phyloP scores from a whole-genome alignment of 1,140 invertebrate genomes.

The Ceratosolen solmsi region DNA sequence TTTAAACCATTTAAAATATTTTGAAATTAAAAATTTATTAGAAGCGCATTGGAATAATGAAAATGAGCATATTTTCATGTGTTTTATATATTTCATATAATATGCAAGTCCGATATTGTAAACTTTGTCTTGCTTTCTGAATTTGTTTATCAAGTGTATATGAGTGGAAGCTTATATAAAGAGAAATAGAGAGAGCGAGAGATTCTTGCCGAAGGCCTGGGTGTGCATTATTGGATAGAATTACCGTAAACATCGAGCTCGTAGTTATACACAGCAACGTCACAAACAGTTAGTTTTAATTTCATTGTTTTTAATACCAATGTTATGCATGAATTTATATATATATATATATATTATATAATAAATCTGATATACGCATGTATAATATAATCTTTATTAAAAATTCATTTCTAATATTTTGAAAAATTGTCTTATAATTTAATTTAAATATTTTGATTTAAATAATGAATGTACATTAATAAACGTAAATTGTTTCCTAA shows the following conservation, averaged over 20 bases:
- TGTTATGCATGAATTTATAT: slow-evolving; percentile 9
- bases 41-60: slow-evolving; percentile 4
- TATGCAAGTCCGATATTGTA: background rate
- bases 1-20: no score
- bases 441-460: no score
- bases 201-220: slow-evolving; percentile 64
- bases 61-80: background rate
- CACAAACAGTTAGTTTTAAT: background rate
- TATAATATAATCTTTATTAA: no score
- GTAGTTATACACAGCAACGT: background rate
- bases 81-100: background rate
- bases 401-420: no score
- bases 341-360: background rate
- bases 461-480: no score
- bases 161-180: slow-evolving; percentile 42
- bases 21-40: no score
- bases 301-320: slow-evolving; percentile 50
- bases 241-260: slow-evolving; percentile 69
- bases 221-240: slow-evolving; percentile 73
- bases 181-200: background rate
- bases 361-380: no score
- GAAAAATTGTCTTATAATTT: no score
- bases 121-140: slow-evolving; percentile 50
- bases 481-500: no score
- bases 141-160: slow-evolving; percentile 60